Percentiles rank a stretch among this genome's conserved stretches.
These are phyloP conservation scores for Falco concolor DNA, from an alignment of 2,797 vertebrate species.

Conservation along the genomic window DNA sequence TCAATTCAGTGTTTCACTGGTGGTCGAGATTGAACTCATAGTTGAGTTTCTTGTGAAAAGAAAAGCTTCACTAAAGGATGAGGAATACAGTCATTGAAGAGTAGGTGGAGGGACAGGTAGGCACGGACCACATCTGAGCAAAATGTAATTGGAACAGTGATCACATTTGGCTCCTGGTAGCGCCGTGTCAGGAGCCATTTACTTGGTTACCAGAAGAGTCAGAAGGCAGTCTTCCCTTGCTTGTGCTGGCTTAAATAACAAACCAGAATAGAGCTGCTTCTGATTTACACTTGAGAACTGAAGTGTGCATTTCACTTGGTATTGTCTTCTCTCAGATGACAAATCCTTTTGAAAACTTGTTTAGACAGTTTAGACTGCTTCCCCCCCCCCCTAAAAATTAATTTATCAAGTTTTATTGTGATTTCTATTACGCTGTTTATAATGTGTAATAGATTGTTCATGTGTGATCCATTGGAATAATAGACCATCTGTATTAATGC, in stretches of 20 bases:
- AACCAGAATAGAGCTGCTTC: background rate
- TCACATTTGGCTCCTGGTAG: background rate
- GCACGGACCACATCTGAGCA: background rate
- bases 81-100: background rate
- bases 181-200: background rate
- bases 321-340: background rate
- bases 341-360: background rate
- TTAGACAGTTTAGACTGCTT: background rate
- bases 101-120: background rate
- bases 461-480: background rate
- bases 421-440: background rate
- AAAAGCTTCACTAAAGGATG: background rate
- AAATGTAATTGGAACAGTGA: background rate
- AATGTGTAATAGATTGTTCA: background rate
- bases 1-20: constrained; percentile 48
- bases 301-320: accelerated
- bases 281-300: background rate
- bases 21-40: background rate
- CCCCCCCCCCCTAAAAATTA: background rate
- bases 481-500: background rate
- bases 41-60: background rate
- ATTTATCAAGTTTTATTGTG: background rate
- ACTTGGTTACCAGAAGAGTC: background rate
- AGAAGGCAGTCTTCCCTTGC: background rate
- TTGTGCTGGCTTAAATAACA: background rate